Evolutionary conservation across 2,888 invertebrate genomes (phyloP).

Genomic region (Acrobasis repandana): DNA sequence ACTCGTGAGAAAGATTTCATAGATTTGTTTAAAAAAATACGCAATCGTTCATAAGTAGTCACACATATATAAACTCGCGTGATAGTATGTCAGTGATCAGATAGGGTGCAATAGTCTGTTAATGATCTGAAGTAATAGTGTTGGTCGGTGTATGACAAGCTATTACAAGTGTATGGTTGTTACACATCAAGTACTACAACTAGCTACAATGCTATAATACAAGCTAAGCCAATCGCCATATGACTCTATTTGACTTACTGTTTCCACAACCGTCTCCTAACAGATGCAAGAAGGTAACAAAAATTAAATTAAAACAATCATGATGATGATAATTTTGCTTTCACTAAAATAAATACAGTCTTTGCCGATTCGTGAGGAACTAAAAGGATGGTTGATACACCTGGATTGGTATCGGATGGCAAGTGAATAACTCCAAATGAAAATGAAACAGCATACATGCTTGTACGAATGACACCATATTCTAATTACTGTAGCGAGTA

Average conservation of each 20-base stretch:
- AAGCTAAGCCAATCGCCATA: conserved; percentile 78
- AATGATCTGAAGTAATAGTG: conserved; percentile 29
- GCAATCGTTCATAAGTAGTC: conserved; percentile 15
- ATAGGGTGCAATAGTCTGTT: conserved; percentile 39
- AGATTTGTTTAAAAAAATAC: conserved; percentile 6
- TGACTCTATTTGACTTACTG: conserved; percentile 78
- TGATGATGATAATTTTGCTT: conserved; percentile 63
- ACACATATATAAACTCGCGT: conserved; percentile 27
- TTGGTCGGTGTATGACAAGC: conserved; percentile 29
- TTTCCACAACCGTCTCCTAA: conserved; percentile 83
- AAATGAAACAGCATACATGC: conserved; percentile 49
- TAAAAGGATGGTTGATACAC: conserved; percentile 35
- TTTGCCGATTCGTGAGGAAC: conserved; percentile 56
- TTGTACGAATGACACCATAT: conserved; percentile 34
- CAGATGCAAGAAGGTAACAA: conserved; percentile 81
- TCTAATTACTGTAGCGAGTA: conserved; percentile 28
- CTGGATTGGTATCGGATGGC: conserved; percentile 28
- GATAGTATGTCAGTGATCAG: conserved; percentile 34
- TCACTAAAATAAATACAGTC: conserved; percentile 43
- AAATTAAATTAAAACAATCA: conserved; percentile 74
- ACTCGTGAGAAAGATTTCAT: conserved; percentile 3
- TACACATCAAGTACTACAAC: conserved; percentile 53
- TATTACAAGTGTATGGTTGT: conserved; percentile 38
- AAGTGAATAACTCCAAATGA: conserved; percentile 33
- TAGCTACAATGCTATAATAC: conserved; percentile 57